A percentile compares a stretch with the other conserved stretches of the same genome.
phyloP scores from a whole-genome alignment of 2,797 vertebrate species.

The Periophthalmus magnuspinnatus region DNA sequence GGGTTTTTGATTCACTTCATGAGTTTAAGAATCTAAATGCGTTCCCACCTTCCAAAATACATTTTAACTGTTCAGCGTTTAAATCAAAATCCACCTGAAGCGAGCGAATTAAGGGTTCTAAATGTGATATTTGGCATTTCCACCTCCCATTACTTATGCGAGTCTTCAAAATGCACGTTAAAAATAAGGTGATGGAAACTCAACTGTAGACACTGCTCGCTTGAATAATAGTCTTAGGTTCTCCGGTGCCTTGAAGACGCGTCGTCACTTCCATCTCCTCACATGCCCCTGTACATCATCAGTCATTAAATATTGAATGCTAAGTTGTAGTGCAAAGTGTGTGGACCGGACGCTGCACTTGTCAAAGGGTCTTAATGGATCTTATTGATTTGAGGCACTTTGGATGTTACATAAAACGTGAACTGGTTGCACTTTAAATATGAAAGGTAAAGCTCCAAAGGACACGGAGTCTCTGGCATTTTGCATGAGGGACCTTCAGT shows the following conservation, averaged over 20 bases:
- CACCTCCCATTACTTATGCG: no score
- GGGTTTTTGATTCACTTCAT: no score
- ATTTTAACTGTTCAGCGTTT: no score
- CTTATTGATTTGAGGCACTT: slow-evolving; percentile 49
- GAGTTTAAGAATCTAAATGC: no score
- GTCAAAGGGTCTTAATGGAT: slow-evolving; percentile 63
- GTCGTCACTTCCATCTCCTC: slow-evolving; percentile 15
- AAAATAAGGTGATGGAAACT: no score
- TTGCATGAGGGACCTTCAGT: slow-evolving; percentile 27
- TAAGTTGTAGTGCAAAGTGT: slow-evolving; percentile 31
- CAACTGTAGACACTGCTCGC: no score
- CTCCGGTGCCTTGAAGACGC: neutral
- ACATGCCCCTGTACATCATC: slow-evolving; percentile 35
- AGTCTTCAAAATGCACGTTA: no score
- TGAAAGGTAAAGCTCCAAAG: slow-evolving; percentile 53
- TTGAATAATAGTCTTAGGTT: no score
- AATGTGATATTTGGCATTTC: no score
- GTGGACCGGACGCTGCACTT: slow-evolving; percentile 34
- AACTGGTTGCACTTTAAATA: slow-evolving; percentile 45
- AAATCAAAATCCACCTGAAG: no score
- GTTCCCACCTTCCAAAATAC: no score
- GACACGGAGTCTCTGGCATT: slow-evolving; percentile 44
- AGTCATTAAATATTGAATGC: slow-evolving; percentile 38
- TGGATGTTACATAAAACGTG: slow-evolving; percentile 33
- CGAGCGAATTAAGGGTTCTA: no score